Evolutionary conservation across 2,888 invertebrate species (phyloP).

Genomic region (Reticulitermes lucifugus): DNA sequence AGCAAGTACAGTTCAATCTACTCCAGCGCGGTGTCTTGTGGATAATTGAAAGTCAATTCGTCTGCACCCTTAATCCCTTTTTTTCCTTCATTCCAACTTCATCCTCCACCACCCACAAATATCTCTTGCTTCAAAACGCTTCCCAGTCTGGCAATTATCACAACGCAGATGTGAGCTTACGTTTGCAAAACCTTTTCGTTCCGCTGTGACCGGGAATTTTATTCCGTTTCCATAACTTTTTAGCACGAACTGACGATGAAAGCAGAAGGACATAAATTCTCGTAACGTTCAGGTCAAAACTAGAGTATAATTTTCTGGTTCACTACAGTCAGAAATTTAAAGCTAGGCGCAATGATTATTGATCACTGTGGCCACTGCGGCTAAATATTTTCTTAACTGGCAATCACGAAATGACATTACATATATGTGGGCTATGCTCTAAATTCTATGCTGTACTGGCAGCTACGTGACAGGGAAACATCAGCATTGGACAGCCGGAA

Average conservation of each 20-base stretch:
- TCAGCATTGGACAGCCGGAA: neutral
- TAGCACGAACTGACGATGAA: neutral
- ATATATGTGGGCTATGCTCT: neutral
- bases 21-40: slow-evolving; percentile 21
- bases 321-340: neutral
- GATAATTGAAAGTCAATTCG: slow-evolving; percentile 31
- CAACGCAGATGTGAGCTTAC: slow-evolving; percentile 38
- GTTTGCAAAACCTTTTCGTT: slow-evolving; percentile 34
- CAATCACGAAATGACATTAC: neutral
- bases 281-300: slow-evolving; percentile 1
- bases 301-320: neutral
- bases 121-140: slow-evolving; percentile 25
- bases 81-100: neutral
- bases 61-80: neutral
- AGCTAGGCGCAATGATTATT: too few species aligned
- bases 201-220: neutral
- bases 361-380: neutral
- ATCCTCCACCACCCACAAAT: slow-evolving; percentile 9
- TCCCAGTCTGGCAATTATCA: slow-evolving; percentile 40
- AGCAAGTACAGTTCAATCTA: slow-evolving; percentile 10
- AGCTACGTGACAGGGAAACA: neutral
- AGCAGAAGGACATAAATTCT: neutral
- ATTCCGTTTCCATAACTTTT: neutral
- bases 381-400: neutral
- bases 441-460: neutral